Conservation (phyloP, 2,113 vertebrate species). For the Opisthocomus hoazin region DNA sequence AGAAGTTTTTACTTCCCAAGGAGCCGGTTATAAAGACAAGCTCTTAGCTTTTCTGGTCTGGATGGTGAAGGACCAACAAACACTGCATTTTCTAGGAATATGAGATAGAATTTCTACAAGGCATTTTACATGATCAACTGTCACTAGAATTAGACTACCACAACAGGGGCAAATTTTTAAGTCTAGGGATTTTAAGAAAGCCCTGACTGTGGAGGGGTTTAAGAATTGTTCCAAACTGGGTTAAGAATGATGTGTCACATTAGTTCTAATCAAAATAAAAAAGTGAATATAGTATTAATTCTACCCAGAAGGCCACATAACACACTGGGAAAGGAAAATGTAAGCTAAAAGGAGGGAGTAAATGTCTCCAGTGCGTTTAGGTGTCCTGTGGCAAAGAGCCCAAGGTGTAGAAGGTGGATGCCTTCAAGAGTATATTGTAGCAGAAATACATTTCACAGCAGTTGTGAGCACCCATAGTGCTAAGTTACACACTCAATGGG, state of each 20-base stretch:
- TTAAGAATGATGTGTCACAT: conserved; percentile 8
- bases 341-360: neutral
- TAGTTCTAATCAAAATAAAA: conserved; percentile 7
- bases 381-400: neutral
- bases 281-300: neutral
- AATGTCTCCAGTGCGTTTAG: neutral
- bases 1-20: conserved; percentile 40
- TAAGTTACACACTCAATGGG: neutral
- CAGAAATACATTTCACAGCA: neutral
- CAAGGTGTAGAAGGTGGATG: neutral
- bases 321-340: neutral
- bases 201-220: neutral
- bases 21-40: conserved; percentile 54
- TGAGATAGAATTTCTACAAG: conserved; percentile 43
- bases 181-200: neutral
- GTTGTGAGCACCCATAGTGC: neutral
- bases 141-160: conserved; percentile 52
- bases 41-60: conserved; percentile 47
- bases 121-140: conserved; percentile 29
- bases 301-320: neutral
- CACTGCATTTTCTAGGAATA: conserved; percentile 31
- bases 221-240: neutral
- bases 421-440: neutral
- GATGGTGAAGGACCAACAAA: conserved; percentile 32
- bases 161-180: conserved; percentile 28